A percentile compares a stretch with the other conserved stretches of the same genome.
phyloP scores from a whole-genome alignment of 2,113 vertebrate species.

The Mandrillus leucophaeus region DNA sequence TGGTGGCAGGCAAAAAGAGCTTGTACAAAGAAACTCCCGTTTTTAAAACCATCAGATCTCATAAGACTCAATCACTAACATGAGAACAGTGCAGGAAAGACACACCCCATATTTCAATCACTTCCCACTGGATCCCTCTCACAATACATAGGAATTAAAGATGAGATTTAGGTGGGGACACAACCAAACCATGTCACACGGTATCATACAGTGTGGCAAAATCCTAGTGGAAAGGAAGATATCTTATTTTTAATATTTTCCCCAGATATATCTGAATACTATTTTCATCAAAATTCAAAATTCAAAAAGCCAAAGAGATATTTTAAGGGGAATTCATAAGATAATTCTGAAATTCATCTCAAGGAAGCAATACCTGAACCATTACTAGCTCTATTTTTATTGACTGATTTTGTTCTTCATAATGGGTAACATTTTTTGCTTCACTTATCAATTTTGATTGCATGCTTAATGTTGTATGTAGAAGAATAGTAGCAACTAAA shows the following conservation, averaged over 20 bases:
- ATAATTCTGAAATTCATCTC: background rate
- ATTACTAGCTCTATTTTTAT: background rate
- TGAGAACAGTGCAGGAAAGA: no score
- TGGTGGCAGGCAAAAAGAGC: no score
- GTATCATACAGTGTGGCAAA: background rate
- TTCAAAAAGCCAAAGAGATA: background rate
- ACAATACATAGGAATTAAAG: no score
- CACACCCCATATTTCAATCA: no score
- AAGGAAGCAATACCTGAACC: background rate
- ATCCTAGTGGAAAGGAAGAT: background rate
- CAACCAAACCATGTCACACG: no score
- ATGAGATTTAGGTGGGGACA: no score
- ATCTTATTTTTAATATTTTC: background rate
- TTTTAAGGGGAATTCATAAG: background rate
- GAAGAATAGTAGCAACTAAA: background rate
- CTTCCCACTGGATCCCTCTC: no score
- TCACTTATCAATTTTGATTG: background rate
- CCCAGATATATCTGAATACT: background rate
- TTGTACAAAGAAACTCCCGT: no score
- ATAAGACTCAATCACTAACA: no score
- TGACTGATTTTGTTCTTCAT: background rate
- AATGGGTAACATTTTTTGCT: background rate
- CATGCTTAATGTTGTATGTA: background rate
- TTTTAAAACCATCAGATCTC: no score
- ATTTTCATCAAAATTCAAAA: background rate